phyloP scores from a whole-genome alignment of 2,888 invertebrate species.

The Monochamus alternatus region DNA sequence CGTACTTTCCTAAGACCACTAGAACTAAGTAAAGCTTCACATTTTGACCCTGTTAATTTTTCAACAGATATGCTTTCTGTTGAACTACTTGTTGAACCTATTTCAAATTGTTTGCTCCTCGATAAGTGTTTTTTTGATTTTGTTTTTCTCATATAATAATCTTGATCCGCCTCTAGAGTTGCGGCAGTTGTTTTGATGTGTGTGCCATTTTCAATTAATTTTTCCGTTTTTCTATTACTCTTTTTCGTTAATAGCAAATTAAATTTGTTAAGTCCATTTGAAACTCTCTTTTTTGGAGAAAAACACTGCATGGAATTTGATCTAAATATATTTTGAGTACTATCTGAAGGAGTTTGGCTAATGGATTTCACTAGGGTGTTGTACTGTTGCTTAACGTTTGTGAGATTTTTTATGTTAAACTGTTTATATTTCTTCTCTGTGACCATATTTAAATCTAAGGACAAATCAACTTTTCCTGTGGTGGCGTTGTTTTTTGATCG shows the following conservation, averaged over 20 bases:
- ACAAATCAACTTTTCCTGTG: constrained; percentile 39
- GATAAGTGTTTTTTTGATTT: constrained; percentile 47
- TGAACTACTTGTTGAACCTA: constrained; percentile 62
- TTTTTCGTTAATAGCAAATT: constrained; percentile 56
- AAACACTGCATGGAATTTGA: constrained; percentile 61
- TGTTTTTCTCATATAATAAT: constrained; percentile 49
- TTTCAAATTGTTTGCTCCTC: constrained; percentile 53
- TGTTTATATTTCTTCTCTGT: constrained; percentile 56
- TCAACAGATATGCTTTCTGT: constrained; percentile 59
- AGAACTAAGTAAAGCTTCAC: constrained; percentile 46
- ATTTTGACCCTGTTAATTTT: constrained; percentile 54
- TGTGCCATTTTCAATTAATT: constrained; percentile 31
- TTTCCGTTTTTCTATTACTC: constrained; percentile 48
- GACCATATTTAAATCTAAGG: constrained; percentile 38
- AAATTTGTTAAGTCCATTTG: constrained; percentile 65
- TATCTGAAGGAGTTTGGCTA: constrained; percentile 56
- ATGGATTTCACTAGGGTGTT: constrained; percentile 59
- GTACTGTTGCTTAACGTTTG: constrained; percentile 53
- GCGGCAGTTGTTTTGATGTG: constrained; percentile 35
- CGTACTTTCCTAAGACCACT: constrained; percentile 73
- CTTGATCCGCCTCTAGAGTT: constrained; percentile 26
- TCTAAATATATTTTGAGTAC: constrained; percentile 56
- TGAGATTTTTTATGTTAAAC: constrained; percentile 54
- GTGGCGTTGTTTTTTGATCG: constrained; percentile 33
- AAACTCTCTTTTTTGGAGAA: constrained; percentile 71